Evolutionary conservation across 1,140 invertebrate genomes (phyloP).

Genomic region (Drosophila navojoa): DNA sequence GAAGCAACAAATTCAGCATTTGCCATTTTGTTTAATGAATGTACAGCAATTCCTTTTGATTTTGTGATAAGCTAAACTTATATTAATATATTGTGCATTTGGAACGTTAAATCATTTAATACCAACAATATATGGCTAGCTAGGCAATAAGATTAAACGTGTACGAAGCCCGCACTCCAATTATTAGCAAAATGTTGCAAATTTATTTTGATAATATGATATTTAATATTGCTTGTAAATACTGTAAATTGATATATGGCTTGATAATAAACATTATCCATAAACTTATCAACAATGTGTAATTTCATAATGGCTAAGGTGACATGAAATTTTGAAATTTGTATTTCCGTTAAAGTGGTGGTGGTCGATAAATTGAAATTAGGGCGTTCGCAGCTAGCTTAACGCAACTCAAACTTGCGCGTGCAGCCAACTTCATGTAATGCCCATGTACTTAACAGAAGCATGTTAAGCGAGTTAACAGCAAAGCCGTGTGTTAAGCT

Average conservation of each 20-base stretch:
- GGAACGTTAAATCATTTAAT: constrained; percentile 51
- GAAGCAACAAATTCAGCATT: constrained; percentile 29
- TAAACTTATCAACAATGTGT: not conserved
- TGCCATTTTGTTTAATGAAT: constrained; percentile 16
- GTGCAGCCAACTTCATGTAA: constrained; percentile 14
- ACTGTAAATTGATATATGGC: constrained; percentile 60
- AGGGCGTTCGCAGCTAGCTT: constrained; percentile 16
- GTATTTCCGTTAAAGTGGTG: not conserved
- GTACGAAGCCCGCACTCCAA: constrained; percentile 29
- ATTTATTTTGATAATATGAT: constrained; percentile 44
- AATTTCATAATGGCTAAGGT: not conserved
- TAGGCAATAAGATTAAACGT: constrained; percentile 39
- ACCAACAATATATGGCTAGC: constrained; percentile 51
- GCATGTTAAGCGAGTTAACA: not conserved
- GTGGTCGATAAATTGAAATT: not conserved
- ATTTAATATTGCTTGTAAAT: constrained; percentile 53
- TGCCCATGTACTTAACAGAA: not conserved
- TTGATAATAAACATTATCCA: constrained; percentile 63
- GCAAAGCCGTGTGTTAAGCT: not conserved
- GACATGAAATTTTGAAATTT: not conserved
- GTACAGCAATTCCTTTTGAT: constrained; percentile 61
- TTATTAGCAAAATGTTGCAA: constrained; percentile 65
- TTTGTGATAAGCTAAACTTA: constrained; percentile 67
- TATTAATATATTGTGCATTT: constrained; percentile 47
- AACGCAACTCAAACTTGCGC: not conserved